These are phyloP conservation scores for Drosophila mayaguana DNA, from an alignment of 2,888 invertebrate genomes.

Conservation along the genomic window DNA sequence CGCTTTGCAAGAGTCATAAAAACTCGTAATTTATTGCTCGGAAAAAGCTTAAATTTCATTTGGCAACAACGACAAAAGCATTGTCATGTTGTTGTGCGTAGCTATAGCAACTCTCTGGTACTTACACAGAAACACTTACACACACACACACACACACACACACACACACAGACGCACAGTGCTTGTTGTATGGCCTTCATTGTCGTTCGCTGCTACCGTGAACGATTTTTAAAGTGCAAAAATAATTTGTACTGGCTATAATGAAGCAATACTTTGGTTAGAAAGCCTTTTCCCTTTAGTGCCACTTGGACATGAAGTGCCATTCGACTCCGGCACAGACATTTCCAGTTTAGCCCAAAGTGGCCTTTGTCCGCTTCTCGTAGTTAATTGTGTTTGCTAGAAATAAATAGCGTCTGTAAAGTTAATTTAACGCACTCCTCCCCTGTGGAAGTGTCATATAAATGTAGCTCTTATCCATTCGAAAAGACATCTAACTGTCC, in stretches of 20 bases:
- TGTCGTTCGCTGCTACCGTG: constrained; percentile 45
- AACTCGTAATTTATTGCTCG: constrained; percentile 82
- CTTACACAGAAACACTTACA: constrained; percentile 32
- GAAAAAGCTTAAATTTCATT: constrained; percentile 83
- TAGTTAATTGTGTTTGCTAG: constrained; percentile 68
- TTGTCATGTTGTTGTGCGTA: constrained; percentile 62
- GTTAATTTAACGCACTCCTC: constrained; percentile 45
- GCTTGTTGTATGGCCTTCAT: constrained; percentile 56
- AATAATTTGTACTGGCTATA: constrained; percentile 60
- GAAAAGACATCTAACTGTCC: background rate
- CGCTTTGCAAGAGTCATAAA: constrained; percentile 75
- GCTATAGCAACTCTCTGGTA: constrained; percentile 59
- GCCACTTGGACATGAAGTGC: background rate
- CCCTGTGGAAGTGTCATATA: background rate
- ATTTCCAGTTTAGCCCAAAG: constrained; percentile 61
- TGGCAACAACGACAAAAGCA: constrained; percentile 74
- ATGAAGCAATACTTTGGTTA: constrained; percentile 59
- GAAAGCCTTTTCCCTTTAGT: constrained; percentile 16
- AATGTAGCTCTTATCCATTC: background rate
- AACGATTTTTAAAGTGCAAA: constrained; percentile 67
- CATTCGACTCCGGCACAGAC: background rate
- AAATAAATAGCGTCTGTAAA: constrained; percentile 59
- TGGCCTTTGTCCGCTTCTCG: constrained; percentile 58
- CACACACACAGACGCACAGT: constrained; percentile 19
- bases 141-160: constrained; percentile 9